A percentile compares a stretch with the other conserved stretches of the same genome.
These are phyloP conservation scores for Tuberolachnus salignus DNA, from an alignment of 2,888 invertebrate genomes.

Conservation along the genomic window DNA sequence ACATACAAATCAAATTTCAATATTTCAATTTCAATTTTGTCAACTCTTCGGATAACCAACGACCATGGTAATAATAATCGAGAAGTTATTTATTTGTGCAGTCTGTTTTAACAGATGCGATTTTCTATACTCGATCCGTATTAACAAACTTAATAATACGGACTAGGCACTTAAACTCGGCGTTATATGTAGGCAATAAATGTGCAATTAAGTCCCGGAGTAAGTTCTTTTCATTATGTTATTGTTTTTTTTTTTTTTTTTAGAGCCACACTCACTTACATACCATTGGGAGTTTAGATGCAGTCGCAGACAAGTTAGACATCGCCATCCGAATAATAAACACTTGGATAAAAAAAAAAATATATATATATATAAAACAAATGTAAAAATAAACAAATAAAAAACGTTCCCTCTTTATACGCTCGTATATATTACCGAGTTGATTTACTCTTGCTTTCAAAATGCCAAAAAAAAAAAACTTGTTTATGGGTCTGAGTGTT, in stretches of 20 bases:
- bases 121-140: too few species aligned
- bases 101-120: too few species aligned
- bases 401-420: slow-evolving; percentile 5
- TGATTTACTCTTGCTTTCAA: slow-evolving; percentile 46
- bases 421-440: neutral
- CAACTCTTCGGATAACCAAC: too few species aligned
- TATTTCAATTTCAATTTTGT: too few species aligned
- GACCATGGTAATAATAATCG: too few species aligned
- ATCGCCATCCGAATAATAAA: slow-evolving; percentile 21
- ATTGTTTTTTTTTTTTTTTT: neutral
- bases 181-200: slow-evolving; percentile 44
- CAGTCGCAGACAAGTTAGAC: slow-evolving; percentile 11
- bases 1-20: too few species aligned
- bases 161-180: slow-evolving; percentile 30
- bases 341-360: slow-evolving; percentile 1
- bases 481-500: slow-evolving; percentile 12
- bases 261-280: neutral
- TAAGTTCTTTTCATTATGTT: neutral
- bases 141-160: neutral
- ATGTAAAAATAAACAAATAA: slow-evolving; percentile 40
- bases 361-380: neutral
- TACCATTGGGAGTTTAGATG: slow-evolving; percentile 4
- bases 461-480: slow-evolving; percentile 32
- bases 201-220: neutral
- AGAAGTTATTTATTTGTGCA: too few species aligned